Percentiles rank a stretch among this genome's conserved stretches.
Evolutionary conservation across 1,140 invertebrate species (phyloP).

Genomic region (Andricus grossulariae): DNA sequence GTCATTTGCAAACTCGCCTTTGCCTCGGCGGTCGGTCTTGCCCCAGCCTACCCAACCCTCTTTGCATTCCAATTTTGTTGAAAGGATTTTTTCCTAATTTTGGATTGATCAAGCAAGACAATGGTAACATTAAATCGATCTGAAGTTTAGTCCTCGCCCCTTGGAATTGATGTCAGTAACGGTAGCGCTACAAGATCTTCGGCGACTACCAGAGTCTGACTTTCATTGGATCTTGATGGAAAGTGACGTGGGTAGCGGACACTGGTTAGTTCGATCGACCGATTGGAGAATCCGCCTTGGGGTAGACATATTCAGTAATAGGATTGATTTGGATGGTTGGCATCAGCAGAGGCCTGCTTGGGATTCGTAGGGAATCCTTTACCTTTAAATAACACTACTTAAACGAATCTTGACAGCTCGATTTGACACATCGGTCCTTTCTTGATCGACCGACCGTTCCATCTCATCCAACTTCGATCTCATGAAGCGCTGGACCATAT

Average conservation of each 20-base stretch:
- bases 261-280: slow-evolving; percentile 55
- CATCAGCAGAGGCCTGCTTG: slow-evolving; percentile 43
- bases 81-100: neutral
- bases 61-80: too few species aligned
- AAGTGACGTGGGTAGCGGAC: slow-evolving; percentile 58
- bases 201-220: slow-evolving; percentile 48
- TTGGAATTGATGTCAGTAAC: slow-evolving; percentile 41
- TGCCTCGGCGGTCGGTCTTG: too few species aligned
- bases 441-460: slow-evolving; percentile 53
- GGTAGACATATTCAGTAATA: slow-evolving; percentile 64
- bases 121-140: neutral
- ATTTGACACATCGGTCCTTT: slow-evolving; percentile 56
- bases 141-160: neutral
- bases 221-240: slow-evolving; percentile 50
- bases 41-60: too few species aligned
- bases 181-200: slow-evolving; percentile 53
- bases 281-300: slow-evolving; percentile 57
- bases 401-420: slow-evolving; percentile 57
- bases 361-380: slow-evolving; percentile 56
- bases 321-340: slow-evolving; percentile 65
- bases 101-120: neutral
- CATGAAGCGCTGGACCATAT: slow-evolving; percentile 47
- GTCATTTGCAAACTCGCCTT: too few species aligned
- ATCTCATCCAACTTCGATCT: slow-evolving; percentile 41
- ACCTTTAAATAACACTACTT: slow-evolving; percentile 51